Percentiles rank a stretch among this genome's conserved stretches.
Conservation (phyloP, 2,888 invertebrate species). For the Candidula unifasciata region DNA sequence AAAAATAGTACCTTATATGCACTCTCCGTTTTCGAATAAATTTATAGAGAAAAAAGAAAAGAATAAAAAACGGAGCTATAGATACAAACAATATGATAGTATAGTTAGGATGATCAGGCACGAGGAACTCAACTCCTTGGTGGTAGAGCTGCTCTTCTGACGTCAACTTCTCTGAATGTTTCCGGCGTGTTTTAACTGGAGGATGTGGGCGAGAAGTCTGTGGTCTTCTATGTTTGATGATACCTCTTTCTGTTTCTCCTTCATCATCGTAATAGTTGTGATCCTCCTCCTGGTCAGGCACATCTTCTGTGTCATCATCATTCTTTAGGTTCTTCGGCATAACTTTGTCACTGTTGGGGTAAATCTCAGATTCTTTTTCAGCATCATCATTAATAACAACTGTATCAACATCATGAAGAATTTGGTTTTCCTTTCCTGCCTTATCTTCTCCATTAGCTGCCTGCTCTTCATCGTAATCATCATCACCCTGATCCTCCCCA, state of each 20-base stretch:
- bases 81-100: slow-evolving; percentile 59
- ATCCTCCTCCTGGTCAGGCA: slow-evolving; percentile 57
- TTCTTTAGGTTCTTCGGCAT: neutral
- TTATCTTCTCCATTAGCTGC: slow-evolving; percentile 56
- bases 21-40: slow-evolving; percentile 68
- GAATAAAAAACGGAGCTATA: slow-evolving; percentile 58
- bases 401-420: neutral
- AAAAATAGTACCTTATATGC: slow-evolving; percentile 61
- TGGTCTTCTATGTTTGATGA: slow-evolving; percentile 52
- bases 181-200: slow-evolving; percentile 45
- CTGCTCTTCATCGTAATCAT: slow-evolving; percentile 38
- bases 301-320: slow-evolving; percentile 40
- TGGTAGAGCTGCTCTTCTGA: slow-evolving; percentile 27
- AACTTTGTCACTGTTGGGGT: slow-evolving; percentile 49
- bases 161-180: slow-evolving; percentile 20
- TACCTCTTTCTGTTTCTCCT: slow-evolving; percentile 53
- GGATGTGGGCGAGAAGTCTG: slow-evolving; percentile 39
- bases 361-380: slow-evolving; percentile 57
- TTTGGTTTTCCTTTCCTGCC: slow-evolving; percentile 47
- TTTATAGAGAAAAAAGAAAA: slow-evolving; percentile 67
- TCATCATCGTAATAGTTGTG: slow-evolving; percentile 59
- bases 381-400: slow-evolving; percentile 44
- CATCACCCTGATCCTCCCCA: slow-evolving; percentile 49
- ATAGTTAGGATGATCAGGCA: slow-evolving; percentile 52
- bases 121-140: slow-evolving; percentile 13